Evolutionary conservation across 2,888 invertebrate species (phyloP).

Genomic region (Ochropleura plecta): DNA sequence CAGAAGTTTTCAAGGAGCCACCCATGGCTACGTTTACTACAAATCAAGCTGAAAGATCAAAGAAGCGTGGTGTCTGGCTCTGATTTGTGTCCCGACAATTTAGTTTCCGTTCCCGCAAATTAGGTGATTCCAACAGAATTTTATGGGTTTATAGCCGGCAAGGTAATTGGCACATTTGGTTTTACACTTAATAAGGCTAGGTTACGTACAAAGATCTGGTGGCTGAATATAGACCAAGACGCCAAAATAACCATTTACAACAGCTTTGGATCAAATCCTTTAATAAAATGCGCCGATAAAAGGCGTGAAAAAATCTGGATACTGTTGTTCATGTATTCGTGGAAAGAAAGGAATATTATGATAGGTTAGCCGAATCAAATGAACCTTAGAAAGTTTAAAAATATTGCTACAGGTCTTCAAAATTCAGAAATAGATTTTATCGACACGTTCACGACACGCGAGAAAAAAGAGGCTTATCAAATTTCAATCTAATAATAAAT

Average conservation of each 20-base stretch:
- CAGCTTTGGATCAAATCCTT: neutral
- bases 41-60: constrained; percentile 70
- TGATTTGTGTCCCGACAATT: constrained; percentile 64
- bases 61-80: constrained; percentile 49
- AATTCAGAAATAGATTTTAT: constrained; percentile 54
- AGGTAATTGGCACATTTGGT: neutral
- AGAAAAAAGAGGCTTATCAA: constrained; percentile 38
- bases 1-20: constrained; percentile 44
- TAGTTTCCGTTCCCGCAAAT: constrained; percentile 55
- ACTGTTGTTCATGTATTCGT: neutral
- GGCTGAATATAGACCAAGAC: neutral
- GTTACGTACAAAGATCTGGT: neutral
- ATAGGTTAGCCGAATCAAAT: neutral
- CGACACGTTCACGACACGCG: constrained; percentile 22
- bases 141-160: constrained; percentile 32
- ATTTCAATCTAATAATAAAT: constrained; percentile 43
- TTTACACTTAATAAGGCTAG: constrained; percentile 7
- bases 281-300: neutral
- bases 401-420: constrained; percentile 14
- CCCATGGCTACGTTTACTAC: constrained; percentile 22
- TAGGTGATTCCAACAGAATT: constrained; percentile 45
- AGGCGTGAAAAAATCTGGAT: neutral
- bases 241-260: neutral
- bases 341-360: neutral
- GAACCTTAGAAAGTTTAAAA: constrained; percentile 8